Base-by-base conservation (phyloP, 2,797 vertebrate species). In the Phrynocephalus vlangalii region DNA sequence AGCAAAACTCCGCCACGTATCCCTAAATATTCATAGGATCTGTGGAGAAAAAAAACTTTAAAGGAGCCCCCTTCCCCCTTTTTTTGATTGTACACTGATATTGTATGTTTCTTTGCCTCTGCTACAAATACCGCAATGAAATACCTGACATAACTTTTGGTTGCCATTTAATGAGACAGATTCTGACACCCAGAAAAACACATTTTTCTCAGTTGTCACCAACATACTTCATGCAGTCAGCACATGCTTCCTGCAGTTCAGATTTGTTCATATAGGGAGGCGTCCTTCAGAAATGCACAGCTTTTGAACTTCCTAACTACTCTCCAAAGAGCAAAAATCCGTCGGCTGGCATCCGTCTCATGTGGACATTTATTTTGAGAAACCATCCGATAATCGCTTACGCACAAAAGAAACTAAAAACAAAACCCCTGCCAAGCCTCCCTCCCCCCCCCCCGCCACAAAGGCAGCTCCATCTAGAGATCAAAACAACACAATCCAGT, bases 381-480 rank as follows among this genome's bases (percentile, higher is more conserved):
- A 83, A 86, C n/a, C 68, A 44, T 78, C 44, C 24, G 76, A 79
- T 70, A 85, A 70, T 78, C 81, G 30, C n/a, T 52, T 68, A 67
- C 1, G 2, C 26, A 71, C 73, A 70, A 50, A 71, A 56, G 50
- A 71, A 72, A 20, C 28, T 75, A 77, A 80, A 84, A 80, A 84
- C 38, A 68, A 66, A 75, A 6, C 24, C 26, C 26, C 38, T 66
- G 56, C 56, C 83, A 75, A 79, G 38, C 15, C 67, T 48, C 5
- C 6, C 79, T 9, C 3, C 1, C 79, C 66, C 33, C 33, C 33
- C 33, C 2, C 56, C 50, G 24, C n/a, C 20, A 56, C 56, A 85
- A 88, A 88, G 56, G 24, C 70, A 85, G 70, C 83, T 67, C 83
- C 83, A 88, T 11, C 83, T 88, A 81, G 60, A 67, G 87, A 71